Conservation (phyloP, 2,113 vertebrate genomes). For the Melanerpes formicivorus region DNA sequence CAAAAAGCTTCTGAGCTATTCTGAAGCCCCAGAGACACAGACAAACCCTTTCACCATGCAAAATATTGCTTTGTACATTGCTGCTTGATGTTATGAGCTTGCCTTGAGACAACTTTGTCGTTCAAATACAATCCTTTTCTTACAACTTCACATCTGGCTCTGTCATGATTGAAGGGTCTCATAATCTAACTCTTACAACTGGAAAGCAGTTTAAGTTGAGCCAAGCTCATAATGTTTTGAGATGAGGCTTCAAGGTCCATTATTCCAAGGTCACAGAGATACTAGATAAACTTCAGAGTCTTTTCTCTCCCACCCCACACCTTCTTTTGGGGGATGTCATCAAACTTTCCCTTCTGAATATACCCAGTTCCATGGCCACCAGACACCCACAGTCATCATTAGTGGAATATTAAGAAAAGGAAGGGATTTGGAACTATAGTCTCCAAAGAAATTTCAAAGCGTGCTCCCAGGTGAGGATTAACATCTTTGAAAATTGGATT, state of each 20-base stretch:
- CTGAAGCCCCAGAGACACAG: neutral
- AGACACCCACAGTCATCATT: neutral
- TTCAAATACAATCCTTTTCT: neutral
- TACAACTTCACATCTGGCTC: fast-evolving
- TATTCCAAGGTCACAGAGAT: neutral
- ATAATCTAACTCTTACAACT: neutral
- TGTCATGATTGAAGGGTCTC: neutral
- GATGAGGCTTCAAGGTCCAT: neutral
- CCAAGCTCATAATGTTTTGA: neutral
- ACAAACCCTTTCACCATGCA: neutral
- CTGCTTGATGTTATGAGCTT: neutral
- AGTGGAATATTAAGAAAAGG: neutral
- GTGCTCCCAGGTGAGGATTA: neutral
- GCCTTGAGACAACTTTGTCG: neutral
- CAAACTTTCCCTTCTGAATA: neutral
- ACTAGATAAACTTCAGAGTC: neutral
- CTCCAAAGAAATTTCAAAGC: slow-evolving; percentile 60
- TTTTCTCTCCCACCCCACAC: neutral
- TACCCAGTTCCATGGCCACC: neutral
- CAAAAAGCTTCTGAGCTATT: neutral
- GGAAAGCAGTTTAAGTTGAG: neutral
- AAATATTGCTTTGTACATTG: neutral
- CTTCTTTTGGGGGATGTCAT: neutral
- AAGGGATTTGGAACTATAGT: slow-evolving; percentile 19
- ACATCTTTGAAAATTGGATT: neutral